A percentile compares a stretch with the other conserved stretches of the same genome.
Evolutionary conservation across 2,888 invertebrate species (phyloP).

Genomic region (Sminthurinus aureus): DNA sequence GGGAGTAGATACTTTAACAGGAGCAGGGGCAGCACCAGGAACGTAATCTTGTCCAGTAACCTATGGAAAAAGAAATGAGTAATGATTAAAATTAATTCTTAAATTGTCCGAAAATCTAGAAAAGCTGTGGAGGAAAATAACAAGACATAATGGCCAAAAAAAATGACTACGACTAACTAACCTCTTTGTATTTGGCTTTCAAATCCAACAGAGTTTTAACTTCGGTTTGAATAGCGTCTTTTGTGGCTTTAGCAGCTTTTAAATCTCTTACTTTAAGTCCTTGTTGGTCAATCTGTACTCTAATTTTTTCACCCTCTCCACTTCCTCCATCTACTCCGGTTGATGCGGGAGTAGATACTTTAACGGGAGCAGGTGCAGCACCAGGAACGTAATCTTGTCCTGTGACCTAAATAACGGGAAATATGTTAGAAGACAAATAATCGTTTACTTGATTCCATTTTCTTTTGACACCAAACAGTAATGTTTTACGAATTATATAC

Average conservation of each 20-base stretch:
- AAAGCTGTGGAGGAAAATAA: neutral
- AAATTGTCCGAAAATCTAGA: neutral
- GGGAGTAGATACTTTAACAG: neutral
- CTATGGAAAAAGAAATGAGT: neutral
- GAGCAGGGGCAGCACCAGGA: slow-evolving; percentile 36
- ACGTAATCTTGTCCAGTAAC: slow-evolving; percentile 37
- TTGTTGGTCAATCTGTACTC: slow-evolving; percentile 60
- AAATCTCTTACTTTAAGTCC: slow-evolving; percentile 76
- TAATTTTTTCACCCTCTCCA: neutral
- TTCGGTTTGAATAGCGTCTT: slow-evolving; percentile 64
- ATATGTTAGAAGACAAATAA: too few species aligned
- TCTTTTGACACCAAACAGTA: too few species aligned
- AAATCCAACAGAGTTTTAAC: slow-evolving; percentile 73
- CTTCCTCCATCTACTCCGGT: neutral
- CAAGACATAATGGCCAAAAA: neutral
- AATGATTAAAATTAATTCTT: neutral
- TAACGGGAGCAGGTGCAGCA: too few species aligned
- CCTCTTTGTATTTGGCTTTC: slow-evolving; percentile 77
- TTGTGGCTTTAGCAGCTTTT: slow-evolving; percentile 66
- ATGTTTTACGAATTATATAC: too few species aligned
- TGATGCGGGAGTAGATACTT: too few species aligned
- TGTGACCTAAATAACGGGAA: too few species aligned
- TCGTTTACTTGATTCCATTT: too few species aligned
- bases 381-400: too few species aligned
- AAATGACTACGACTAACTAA: neutral